Base-by-base conservation (phyloP, 2,888 invertebrate genomes). In the Trachelus iudaicus region DNA sequence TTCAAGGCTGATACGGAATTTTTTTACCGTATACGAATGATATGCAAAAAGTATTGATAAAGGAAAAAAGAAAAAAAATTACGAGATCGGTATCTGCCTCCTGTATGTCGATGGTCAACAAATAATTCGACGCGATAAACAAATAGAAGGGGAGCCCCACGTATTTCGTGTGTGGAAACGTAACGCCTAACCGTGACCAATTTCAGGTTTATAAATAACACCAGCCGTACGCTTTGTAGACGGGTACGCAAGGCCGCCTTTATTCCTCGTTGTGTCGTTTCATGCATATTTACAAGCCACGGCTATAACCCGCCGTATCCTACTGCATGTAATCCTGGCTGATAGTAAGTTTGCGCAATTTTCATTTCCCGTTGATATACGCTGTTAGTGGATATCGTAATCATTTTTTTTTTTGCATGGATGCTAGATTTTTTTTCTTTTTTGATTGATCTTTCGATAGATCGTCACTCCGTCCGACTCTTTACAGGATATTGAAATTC, bases 1-100 rank as follows among this genome's bases (percentile, higher is more conserved):
- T 78, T 78, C 76, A 76, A 78, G 75, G 77, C 69, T 78, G 78
- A 34, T 69, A 34, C 6, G 23, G 2, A 6, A 23, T 23, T 9
- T 15, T 15, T 9, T 56, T 23, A 1, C 23, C 23, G 1, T 2
- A 9, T 56, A 56, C 23, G 9, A 9, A 23, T 9, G 56, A 56
- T 23, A 9, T 23, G 56, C 15, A 23, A 56, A 23, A 56, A 23
- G 23, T 56, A 56, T 23, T 56, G 56, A 15, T 9, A 23, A 9
- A 23, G 6, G 6, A 9, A 56, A 56, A 40, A 13, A 56, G 6
- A 9, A 56, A 56, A 40, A 13, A 56, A 23, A 9, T 9, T 15
- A 9, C 4, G 4, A 35, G 23, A 23, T 15, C 6, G 23, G 9
- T 9, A 23, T 56, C 56, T 23, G 56, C 23, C 56, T 4, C 12